Conservation (phyloP, 2,888 invertebrate species). For the Morpho helenor region DNA sequence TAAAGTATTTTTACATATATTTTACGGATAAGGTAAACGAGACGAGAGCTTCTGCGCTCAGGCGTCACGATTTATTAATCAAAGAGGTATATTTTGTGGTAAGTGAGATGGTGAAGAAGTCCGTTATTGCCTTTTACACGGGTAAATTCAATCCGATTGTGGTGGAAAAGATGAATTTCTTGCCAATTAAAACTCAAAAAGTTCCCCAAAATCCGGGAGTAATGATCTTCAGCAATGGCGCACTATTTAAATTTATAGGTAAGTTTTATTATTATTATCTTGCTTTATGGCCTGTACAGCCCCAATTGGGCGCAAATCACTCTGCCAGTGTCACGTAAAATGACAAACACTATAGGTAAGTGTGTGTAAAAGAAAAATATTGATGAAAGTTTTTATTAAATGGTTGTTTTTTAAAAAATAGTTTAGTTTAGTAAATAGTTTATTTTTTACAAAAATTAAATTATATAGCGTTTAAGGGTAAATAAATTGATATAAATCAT, state of each 20-base stretch:
- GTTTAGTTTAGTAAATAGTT: no score
- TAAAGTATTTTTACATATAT: constrained; percentile 47
- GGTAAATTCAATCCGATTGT: constrained; percentile 48
- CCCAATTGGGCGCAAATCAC: no score
- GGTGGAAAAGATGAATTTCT: constrained; percentile 28
- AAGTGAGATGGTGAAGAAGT: constrained; percentile 33
- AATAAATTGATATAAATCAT: no score
- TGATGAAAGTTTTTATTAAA: no score
- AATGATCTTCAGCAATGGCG: constrained; percentile 39
- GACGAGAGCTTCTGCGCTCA: constrained; percentile 34
- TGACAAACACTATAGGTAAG: no score
- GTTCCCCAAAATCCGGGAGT: constrained; percentile 31
- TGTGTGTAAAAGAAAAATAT: no score
- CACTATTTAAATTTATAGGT: constrained; percentile 50
- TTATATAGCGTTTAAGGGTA: no score
- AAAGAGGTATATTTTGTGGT: constrained; percentile 39
- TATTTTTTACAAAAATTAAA: no score
- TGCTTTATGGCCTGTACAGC: no score
- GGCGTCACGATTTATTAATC: constrained; percentile 51
- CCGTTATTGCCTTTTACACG: constrained; percentile 53
- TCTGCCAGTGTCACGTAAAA: no score
- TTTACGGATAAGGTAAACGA: constrained; percentile 44
- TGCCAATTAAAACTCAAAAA: constrained; percentile 22
- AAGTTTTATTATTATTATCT: constrained; percentile 18
- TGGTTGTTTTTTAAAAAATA: no score